Base-by-base conservation (phyloP, 2,888 invertebrate species). In the Yponomeuta plumbellus region DNA sequence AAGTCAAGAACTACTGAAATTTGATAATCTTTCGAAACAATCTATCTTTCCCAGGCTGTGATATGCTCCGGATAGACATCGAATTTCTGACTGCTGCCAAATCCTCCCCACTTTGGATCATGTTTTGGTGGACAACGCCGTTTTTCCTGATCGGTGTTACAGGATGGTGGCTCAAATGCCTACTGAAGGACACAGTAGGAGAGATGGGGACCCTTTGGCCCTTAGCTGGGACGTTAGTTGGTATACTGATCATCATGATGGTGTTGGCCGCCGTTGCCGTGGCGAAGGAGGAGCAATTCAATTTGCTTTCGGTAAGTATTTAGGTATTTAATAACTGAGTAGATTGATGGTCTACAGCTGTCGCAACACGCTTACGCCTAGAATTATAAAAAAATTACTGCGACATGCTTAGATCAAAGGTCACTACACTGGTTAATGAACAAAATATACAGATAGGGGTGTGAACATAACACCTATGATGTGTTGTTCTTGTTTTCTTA, bases 201-300 rank as follows among this genome's bases (percentile, higher is more conserved):
- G 78, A 85, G 17, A 73, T 74, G 0, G 73, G 74, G 21, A 80
- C 77, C 0, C 70, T 88, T 1, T 91, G 91, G 91, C 85, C 88
- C 0, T 71, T 91, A 52, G 75, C 84, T 1, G 86, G 77, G 34
- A 84, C 82, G 0, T 80, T 86, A 44, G 71, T 81, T 1, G 80
- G 76, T 0, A 86, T 89, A 57, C 68, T 88, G 40, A 70, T 88
- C 0, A 69, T 90, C 0, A 85, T 90, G 79, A 74, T 86, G 4
- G 73, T 89, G 5, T 76, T 86, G 71, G 89, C 89, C 6, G 84
- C 80, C 0, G 75, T 89, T 2, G 86, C 88, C 66, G 90, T 90
- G 0, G 87, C 84, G 0, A 90, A 89, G 66, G 90, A 91, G 68
- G 90, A 91, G 68, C 90, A 91, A 68, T 91, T 82, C 75, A 91